These are phyloP conservation scores for Austrolebias charrua DNA, from an alignment of 2,797 vertebrate species.

Conservation along the genomic window DNA sequence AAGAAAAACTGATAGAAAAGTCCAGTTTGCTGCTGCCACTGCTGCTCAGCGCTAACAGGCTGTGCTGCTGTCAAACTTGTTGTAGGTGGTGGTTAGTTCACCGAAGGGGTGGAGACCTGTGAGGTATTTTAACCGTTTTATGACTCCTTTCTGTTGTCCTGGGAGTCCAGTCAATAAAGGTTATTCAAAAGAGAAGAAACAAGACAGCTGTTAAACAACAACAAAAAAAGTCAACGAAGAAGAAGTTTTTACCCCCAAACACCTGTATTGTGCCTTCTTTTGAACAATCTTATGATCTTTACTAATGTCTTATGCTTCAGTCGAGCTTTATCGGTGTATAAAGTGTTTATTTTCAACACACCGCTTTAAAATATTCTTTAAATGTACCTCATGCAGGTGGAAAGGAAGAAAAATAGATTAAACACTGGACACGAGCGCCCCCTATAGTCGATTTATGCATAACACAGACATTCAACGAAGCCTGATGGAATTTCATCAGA, in stretches of 20 bases:
- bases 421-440: slow-evolving; percentile 51
- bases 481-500: too few species aligned
- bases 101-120: slow-evolving; percentile 60
- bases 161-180: background rate
- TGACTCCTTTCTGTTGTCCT: too few species aligned
- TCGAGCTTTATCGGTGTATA: too few species aligned
- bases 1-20: slow-evolving; percentile 1
- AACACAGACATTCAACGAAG: background rate
- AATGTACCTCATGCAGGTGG: background rate
- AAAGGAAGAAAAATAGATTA: slow-evolving; percentile 21
- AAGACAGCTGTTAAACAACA: too few species aligned
- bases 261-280: too few species aligned
- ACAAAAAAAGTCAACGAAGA: too few species aligned
- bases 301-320: too few species aligned
- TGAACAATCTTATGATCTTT: background rate
- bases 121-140: slow-evolving; percentile 25
- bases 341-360: background rate
- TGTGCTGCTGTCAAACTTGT: slow-evolving; percentile 81
- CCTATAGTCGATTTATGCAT: slow-evolving; percentile 56
- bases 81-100: slow-evolving; percentile 56
- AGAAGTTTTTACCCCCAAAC: too few species aligned
- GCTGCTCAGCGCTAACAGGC: slow-evolving; percentile 16
- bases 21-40: slow-evolving; percentile 17
- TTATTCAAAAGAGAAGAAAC: background rate
- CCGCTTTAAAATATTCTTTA: background rate